Evolutionary conservation across 2,888 invertebrate genomes (phyloP).

Genomic region (Drosophila sordidapex): DNA sequence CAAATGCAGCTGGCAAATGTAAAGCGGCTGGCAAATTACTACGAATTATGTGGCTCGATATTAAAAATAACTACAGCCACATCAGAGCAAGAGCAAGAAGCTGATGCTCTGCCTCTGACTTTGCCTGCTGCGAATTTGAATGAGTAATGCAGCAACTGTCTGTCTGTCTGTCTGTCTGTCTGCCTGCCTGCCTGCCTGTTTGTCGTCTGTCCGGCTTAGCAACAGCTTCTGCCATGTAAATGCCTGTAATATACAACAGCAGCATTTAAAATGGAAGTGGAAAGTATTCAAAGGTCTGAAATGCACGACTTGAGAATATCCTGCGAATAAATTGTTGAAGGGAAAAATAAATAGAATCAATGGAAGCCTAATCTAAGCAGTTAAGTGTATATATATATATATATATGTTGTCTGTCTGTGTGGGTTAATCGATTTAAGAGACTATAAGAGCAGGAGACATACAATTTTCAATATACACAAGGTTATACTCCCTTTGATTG

Average conservation of each 20-base stretch:
- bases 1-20: conserved; percentile 75
- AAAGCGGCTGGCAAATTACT: conserved; percentile 74
- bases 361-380: no score
- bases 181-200: neutral
- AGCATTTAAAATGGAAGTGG: conserved; percentile 10
- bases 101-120: neutral
- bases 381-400: no score
- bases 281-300: neutral
- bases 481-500: neutral
- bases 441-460: neutral
- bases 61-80: conserved; percentile 70
- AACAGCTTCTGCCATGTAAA: conserved; percentile 59
- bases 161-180: conserved; percentile 3
- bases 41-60: conserved; percentile 77
- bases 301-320: conserved; percentile 18
- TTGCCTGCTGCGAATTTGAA: conserved; percentile 21
- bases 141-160: conserved; percentile 62
- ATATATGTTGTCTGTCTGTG: no score
- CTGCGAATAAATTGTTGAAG: neutral
- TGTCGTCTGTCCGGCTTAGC: conserved; percentile 61
- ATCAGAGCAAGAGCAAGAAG: conserved; percentile 13
- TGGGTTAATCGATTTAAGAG: neutral
- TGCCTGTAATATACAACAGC: conserved; percentile 39
- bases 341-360: no score
- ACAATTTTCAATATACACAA: neutral